phyloP scores from a whole-genome alignment of 2,797 vertebrate species.

The Gambusia yucatana region DNA sequence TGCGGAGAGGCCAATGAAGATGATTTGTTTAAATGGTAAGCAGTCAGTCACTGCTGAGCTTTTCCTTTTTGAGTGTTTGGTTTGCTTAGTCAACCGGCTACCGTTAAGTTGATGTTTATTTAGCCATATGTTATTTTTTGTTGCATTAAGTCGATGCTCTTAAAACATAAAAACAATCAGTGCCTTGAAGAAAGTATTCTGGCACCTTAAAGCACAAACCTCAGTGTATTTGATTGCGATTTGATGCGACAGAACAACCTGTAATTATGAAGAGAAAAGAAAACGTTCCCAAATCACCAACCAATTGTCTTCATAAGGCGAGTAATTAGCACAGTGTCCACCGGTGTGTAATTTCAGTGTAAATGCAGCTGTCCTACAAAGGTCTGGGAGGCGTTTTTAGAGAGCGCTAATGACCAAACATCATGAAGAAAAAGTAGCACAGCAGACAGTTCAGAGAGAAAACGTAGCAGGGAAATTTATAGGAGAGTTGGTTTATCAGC shows the following conservation, averaged over 20 bases:
- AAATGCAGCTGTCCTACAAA: background rate
- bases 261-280: background rate
- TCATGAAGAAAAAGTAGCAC: background rate
- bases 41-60: background rate
- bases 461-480: background rate
- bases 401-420: background rate
- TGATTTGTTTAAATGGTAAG: background rate
- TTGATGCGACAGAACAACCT: background rate
- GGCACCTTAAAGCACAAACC: background rate
- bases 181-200: background rate
- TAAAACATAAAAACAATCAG: background rate
- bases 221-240: background rate
- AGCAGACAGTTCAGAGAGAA: background rate
- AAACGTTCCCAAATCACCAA: background rate
- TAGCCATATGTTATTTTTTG: background rate
- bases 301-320: background rate
- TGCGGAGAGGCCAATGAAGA: background rate
- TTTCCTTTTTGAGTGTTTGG: background rate
- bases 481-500: background rate
- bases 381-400: background rate
- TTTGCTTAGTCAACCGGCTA: background rate
- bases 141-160: background rate
- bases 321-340: background rate
- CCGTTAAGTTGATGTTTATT: background rate
- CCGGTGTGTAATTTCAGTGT: background rate